Evolutionary conservation across 2,113 vertebrate species (phyloP).

Genomic region (Ophiodon elongatus): DNA sequence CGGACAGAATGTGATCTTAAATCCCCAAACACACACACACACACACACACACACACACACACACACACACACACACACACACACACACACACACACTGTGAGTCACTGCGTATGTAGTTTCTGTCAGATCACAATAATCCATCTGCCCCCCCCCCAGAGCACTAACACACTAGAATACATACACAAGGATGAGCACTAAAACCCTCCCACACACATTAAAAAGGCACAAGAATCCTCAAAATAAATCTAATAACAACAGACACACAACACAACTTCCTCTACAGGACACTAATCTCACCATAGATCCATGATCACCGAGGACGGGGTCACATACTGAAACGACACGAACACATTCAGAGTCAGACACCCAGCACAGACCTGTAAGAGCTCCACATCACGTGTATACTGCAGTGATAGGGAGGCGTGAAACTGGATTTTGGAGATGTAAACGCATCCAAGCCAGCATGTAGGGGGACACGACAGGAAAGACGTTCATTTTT

Average conservation of each 20-base stretch:
- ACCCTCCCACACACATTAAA: conserved; percentile 37
- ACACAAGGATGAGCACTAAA: conserved; percentile 1
- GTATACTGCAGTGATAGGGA: conserved; percentile 38
- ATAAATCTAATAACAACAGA: background rate
- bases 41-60: background rate
- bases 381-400: no score
- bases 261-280: background rate
- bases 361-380: background rate
- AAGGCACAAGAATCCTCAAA: conserved; percentile 7
- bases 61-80: background rate
- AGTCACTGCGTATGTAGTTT: conserved; percentile 45
- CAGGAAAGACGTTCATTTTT: background rate
- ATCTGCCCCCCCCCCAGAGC: conserved; percentile 34
- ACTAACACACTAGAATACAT: background rate
- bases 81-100: conserved; percentile 6
- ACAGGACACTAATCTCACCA: conserved; percentile 86
- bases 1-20: conserved; percentile 16
- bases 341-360: conserved; percentile 41
- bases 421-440: conserved; percentile 35
- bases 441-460: background rate
- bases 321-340: conserved; percentile 96
- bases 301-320: conserved; percentile 97
- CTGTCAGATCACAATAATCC: conserved; percentile 56
- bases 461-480: background rate
- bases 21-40: background rate